These are phyloP conservation scores for Brachyrhaphis roseni DNA, from an alignment of 2,797 vertebrate species.

Conservation along the genomic window DNA sequence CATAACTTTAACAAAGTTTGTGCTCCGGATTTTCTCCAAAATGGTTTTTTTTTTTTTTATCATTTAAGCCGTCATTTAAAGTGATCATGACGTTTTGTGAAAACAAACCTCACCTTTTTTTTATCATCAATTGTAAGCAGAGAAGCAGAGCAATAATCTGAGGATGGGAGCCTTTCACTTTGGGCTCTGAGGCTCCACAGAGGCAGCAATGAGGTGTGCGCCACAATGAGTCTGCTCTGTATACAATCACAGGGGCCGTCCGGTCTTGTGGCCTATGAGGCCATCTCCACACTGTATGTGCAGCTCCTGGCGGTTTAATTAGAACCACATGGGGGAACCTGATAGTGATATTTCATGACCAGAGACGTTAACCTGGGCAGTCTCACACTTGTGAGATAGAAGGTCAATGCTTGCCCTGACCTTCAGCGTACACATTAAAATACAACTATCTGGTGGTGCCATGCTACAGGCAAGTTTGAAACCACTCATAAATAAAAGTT, in stretches of 20 bases:
- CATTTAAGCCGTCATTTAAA: not conserved
- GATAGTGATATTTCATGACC: constrained; percentile 63
- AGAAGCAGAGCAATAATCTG: constrained; percentile 35
- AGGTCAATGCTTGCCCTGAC: constrained; percentile 41
- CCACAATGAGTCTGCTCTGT: constrained; percentile 40
- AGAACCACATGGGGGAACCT: constrained; percentile 79
- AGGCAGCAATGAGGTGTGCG: constrained; percentile 56
- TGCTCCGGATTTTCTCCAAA: not conserved
- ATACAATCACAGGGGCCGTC: constrained; percentile 44
- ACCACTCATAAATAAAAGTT: not conserved
- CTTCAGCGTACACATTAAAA: constrained; percentile 28
- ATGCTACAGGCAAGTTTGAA: not conserved
- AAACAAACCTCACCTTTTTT: constrained; percentile 10
- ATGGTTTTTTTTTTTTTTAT: not conserved
- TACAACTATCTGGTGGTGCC: constrained; percentile 7
- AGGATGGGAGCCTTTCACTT: constrained; percentile 24
- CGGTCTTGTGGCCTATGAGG: constrained; percentile 55
- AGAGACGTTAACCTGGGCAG: constrained; percentile 62
- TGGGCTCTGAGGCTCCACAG: constrained; percentile 18
- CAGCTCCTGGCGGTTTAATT: constrained; percentile 72
- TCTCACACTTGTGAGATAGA: constrained; percentile 48
- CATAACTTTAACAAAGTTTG: constrained; percentile 28
- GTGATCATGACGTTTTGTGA: not conserved
- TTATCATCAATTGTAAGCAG: constrained; percentile 17
- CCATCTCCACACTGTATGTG: constrained; percentile 62